Conservation (phyloP, 2,888 invertebrate genomes). For the Elysia crispata region DNA sequence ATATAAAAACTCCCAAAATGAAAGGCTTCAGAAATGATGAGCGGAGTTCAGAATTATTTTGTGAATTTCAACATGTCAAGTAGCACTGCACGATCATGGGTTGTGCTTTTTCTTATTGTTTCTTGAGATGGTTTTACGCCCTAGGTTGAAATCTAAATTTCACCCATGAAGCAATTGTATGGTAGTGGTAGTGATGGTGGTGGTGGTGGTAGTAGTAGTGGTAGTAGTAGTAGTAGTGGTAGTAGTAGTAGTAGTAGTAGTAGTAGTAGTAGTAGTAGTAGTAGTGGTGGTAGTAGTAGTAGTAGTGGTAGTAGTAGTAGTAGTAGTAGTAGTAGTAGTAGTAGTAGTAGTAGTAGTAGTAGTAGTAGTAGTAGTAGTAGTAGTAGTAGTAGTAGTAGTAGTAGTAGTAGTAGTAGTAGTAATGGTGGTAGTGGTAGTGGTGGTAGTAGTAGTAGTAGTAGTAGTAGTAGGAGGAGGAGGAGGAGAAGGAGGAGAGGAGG, state of each 20-base stretch:
- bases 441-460: constrained; percentile 9
- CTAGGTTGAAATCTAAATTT: too few species aligned
- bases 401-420: too few species aligned
- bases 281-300: constrained; percentile 35
- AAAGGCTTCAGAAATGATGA: too few species aligned
- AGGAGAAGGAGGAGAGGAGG: too few species aligned
- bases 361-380: constrained; percentile 24
- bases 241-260: constrained; percentile 31
- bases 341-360: constrained; percentile 33
- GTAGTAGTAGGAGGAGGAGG: too few species aligned
- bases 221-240: not conserved
- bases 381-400: constrained; percentile 11
- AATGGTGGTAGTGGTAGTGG: not conserved
- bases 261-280: constrained; percentile 32
- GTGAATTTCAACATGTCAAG: too few species aligned
- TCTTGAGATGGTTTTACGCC: too few species aligned
- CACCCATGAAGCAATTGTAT: too few species aligned
- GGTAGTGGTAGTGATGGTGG: constrained; percentile 2
- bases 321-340: constrained; percentile 36
- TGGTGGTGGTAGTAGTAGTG: constrained; percentile 7
- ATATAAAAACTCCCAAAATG: too few species aligned
- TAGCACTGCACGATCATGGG: too few species aligned
- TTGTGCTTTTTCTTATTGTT: too few species aligned
- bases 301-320: constrained; percentile 31
- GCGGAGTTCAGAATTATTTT: too few species aligned